Base-by-base conservation (phyloP, 2,113 vertebrate species). In the Willisornis vidua region DNA sequence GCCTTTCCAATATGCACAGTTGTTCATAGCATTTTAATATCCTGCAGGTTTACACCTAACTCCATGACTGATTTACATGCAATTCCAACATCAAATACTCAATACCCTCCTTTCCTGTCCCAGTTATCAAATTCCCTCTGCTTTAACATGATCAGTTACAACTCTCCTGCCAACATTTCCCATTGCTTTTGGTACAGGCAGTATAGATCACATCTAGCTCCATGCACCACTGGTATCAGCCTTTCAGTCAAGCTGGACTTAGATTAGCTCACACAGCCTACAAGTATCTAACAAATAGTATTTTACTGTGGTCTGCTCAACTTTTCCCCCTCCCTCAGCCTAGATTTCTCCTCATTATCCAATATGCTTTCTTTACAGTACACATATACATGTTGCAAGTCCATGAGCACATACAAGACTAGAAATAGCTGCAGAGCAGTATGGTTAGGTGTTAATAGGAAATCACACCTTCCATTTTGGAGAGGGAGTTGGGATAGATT, bases 371-470 rank as follows among this genome's bases (percentile, higher is more conserved):
- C 43, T 75, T 58, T 39, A 71, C 90, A 67, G 28, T 49, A 37
- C 3, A 24, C 3, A 3, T 1, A 2, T 25, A 43, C 1, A 0
- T 22, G 8, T 20, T 52, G 43, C 19, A 85, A 15, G 18, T 31
- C 35, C 55, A n/a, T 37, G 16, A 84, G 25, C 37, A 63, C 15
- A 12, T 12, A 14, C 3, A 51, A 86, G 61, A 67, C 58, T 46
- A 55, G n/a, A 73, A 77, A 67, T 76, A 65, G 19, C n/a, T 66
- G 58, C 45, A 75, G 43, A 71, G 25, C 20, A 72, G 24, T 43
- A 39, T 2, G 1, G 29, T 54, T 85, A 37, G 9, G 10, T 41
- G 20, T n/a, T 85, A 61, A 54, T 14, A 43, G 25, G 7, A 26
- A 45, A 29, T 39, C 9, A 49, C 16, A 58, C 4, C 31, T 85